Evolutionary conservation across 2,113 vertebrate species (phyloP).

Genomic region (Leuciscus idus): DNA sequence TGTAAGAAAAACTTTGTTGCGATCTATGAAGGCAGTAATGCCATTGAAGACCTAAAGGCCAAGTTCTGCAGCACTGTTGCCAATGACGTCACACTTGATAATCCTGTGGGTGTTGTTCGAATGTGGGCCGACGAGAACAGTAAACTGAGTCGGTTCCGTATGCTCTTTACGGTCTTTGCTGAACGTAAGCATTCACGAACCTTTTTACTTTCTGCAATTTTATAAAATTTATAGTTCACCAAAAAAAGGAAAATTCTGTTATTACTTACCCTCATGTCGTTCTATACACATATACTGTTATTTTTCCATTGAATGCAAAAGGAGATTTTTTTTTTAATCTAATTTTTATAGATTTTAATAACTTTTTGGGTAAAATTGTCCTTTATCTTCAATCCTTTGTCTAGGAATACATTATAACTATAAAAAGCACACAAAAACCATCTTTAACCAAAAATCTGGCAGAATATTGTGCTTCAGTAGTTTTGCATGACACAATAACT

Average conservation of each 20-base stretch:
- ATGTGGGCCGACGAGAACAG: conserved; percentile 97
- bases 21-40: conserved; percentile 93
- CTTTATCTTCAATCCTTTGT: background rate
- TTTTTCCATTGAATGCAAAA: background rate
- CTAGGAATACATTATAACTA: background rate
- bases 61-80: conserved; percentile 98
- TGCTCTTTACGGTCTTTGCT: conserved; percentile 92
- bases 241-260: background rate
- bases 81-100: conserved; percentile 89
- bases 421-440: background rate
- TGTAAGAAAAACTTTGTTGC: conserved; percentile 98
- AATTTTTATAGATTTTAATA: background rate
- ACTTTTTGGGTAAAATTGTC: background rate
- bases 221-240: background rate
- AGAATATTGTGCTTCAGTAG: background rate
- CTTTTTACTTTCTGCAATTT: background rate
- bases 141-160: conserved; percentile 88
- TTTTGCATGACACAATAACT: background rate
- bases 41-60: conserved; percentile 94
- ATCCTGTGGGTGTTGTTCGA: conserved; percentile 85
- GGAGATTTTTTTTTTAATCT: background rate
- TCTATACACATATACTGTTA: background rate
- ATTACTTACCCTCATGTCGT: background rate
- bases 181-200: conserved; percentile 83
- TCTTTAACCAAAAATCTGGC: background rate